These are phyloP conservation scores for Kryptolebias marmoratus DNA, from an alignment of 2,113 vertebrate species.

Conservation along the genomic window DNA sequence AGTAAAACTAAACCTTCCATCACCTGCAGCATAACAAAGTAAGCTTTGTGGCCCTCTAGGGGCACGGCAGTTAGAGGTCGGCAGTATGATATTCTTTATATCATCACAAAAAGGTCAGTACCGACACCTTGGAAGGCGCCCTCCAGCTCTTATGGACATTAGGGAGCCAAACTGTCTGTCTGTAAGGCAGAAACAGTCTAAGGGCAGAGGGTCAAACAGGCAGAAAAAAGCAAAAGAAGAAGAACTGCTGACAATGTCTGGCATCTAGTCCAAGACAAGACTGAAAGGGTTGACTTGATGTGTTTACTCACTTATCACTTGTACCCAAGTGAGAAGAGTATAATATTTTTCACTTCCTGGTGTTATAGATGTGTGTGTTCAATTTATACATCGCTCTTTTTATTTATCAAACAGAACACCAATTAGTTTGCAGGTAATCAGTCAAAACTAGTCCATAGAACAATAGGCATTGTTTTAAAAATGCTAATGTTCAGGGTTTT, in stretches of 20 bases:
- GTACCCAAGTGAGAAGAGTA: slow-evolving; percentile 6
- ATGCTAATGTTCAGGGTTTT: neutral
- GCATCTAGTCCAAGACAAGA: slow-evolving; percentile 12
- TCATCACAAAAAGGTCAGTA: slow-evolving; percentile 59
- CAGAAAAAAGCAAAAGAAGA: slow-evolving; percentile 29
- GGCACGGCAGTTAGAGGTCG: slow-evolving; percentile 40
- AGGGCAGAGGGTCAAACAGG: neutral
- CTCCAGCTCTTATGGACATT: slow-evolving; percentile 45
- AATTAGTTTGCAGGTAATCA: neutral
- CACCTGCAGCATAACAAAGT: slow-evolving; percentile 29
- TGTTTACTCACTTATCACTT: neutral
- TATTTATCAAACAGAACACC: neutral
- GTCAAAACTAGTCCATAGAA: neutral
- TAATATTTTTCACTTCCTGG: neutral
- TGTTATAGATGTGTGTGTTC: neutral
- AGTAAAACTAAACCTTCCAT: slow-evolving; percentile 30
- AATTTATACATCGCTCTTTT: neutral
- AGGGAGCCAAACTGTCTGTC: slow-evolving; percentile 38
- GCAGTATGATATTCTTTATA: slow-evolving; percentile 27
- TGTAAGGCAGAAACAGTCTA: slow-evolving; percentile 14
- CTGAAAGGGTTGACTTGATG: slow-evolving; percentile 8
- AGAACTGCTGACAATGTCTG: slow-evolving; percentile 30
- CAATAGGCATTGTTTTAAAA: neutral
- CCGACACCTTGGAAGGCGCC: slow-evolving; percentile 45
- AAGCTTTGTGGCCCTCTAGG: slow-evolving; percentile 41